Evolutionary conservation across 2,797 vertebrate species (phyloP), one percentile per base, ranked within the genome.

Genomic region (Lagocephalus sceleratus): DNA sequence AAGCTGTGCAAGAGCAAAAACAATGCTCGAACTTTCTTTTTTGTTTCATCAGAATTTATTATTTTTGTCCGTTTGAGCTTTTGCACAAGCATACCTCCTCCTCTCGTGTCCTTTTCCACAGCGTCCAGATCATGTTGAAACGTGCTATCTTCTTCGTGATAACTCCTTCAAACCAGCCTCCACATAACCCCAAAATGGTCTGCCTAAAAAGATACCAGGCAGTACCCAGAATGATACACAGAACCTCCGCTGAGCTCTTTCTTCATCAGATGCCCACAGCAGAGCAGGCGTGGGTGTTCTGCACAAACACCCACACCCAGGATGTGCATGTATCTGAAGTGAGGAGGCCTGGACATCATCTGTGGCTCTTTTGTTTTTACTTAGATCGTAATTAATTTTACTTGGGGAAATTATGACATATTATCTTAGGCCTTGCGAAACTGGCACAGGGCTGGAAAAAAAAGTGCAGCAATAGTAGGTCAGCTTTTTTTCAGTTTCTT

Each of bases 161-260:
- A 57, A n/a, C 5, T 35, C 58, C 54, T 39, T 58, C 57, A 54
- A 47, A 46, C 56, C 21, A 61, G 25, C 42, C 68, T 64, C 11
- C 6, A 43, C 38, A 68, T 6, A 25, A 73, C 62, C 41, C 32
- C 53, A 57, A 20, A 64, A 23, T 51, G 53, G 55, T 51, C 47
- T 68, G 56, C 48, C 47, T 32, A 41, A 35, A 20, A 41, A 61
- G 58, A 61, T 63, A 51, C 45, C 58, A 66, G 59, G 65, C 51
- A 64, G 47, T 71, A 53, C 68, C 66, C 57, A 63, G 53, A 76
- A 70, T 59, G 70, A 72, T 67, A 57, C 55, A 58, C 56, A 60
- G 56, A 65, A 50, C 26, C 41, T 51, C 23, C 25, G 17, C 56
- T 61, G 52, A 50, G 43, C 23, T n/a, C 50, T 35, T 48, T 43